Evolutionary conservation across 2,888 invertebrate genomes (phyloP), one percentile per base, ranked within the genome.

Genomic region (Diogma glabrata): DNA sequence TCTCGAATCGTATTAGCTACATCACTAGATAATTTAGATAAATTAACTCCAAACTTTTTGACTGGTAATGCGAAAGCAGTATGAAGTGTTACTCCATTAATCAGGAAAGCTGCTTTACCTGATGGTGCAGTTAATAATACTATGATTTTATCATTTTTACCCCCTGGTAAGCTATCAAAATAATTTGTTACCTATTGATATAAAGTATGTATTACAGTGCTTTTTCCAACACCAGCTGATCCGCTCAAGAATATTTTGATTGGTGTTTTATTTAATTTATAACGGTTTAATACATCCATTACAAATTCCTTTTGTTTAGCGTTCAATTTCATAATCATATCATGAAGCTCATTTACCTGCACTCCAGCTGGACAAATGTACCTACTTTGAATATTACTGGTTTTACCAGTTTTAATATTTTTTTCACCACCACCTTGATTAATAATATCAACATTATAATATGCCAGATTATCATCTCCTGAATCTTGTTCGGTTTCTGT

Each of bases 191-290:
- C 30, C 16, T 45, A 17, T 47, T 52, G 47, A 14, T 50, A 52
- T 23, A 50, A 9, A 3, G 33, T 16, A 20, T 49, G 49, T 14
- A 52, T 50, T 3, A 52, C 33, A 2, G 49, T 48, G 46, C 47
- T 50, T 49, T 57, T 14, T 57, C 49, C 20, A 57, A 46, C 38
- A 52, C 52, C 20, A 53, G 47, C 38, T 30, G 38, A 22, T 46
- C 40, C 49, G 17, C 28, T 47, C 10, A 23, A 14, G 10, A 51
- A 28, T 46, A 50, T 16, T 9, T 12, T 33, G 5, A 6, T 14
- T 33, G 33, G n/a, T 28, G 12, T 9, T 2, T 10, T 28, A 28
- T 3, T 33, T 9, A n/a, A 8, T 24, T 33, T 45, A 51, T 55
- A 12, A 47, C n/a, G 9, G n/a, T 4, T n/a, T n/a, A 47, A 14